Conservation (phyloP, 1,140 invertebrate genomes). For the Thalassaphorura encarpata region DNA sequence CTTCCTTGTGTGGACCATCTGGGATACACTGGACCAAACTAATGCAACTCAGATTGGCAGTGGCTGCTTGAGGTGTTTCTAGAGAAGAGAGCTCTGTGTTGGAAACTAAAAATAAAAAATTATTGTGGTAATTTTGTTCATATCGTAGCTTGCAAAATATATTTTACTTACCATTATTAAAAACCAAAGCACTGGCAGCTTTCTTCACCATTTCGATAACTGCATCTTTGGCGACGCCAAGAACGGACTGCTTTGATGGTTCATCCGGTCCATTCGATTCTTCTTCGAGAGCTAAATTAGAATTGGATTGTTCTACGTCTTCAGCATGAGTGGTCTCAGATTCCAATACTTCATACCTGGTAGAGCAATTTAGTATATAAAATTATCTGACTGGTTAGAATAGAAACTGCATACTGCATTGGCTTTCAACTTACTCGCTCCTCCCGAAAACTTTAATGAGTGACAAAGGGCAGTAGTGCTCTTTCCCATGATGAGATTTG, state of each 20-base stretch:
- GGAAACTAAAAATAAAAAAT: not conserved
- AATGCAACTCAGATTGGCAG: not conserved
- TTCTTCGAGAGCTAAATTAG: too few species aligned
- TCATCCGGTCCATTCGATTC: not conserved
- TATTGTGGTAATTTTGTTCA: not conserved
- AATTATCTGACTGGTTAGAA: not conserved
- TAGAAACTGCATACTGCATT: not conserved
- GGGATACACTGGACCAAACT: not conserved
- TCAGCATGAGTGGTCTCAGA: conserved; percentile 31
- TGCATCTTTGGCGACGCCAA: conserved; percentile 71
- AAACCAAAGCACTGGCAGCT: conserved; percentile 52
- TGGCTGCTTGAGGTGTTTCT: not conserved
- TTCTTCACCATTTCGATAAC: conserved; percentile 81
- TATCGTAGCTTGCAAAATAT: not conserved
- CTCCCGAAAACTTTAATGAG: conserved; percentile 83
- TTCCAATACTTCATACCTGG: conserved; percentile 53
- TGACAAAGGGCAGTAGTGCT: conserved; percentile 95
- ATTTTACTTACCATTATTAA: conserved; percentile 3
- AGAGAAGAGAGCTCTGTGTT: not conserved
- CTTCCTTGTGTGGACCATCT: not conserved
- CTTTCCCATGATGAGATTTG: conserved; percentile 82
- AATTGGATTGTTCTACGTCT: conserved; percentile 9
- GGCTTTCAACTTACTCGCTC: conserved; percentile 50
- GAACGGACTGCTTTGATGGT: conserved; percentile 49
- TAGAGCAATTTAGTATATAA: not conserved